Percentiles rank a stretch among this genome's conserved stretches.
Conservation (phyloP, 2,888 invertebrate genomes). For the Temnothorax unifasciatus region DNA sequence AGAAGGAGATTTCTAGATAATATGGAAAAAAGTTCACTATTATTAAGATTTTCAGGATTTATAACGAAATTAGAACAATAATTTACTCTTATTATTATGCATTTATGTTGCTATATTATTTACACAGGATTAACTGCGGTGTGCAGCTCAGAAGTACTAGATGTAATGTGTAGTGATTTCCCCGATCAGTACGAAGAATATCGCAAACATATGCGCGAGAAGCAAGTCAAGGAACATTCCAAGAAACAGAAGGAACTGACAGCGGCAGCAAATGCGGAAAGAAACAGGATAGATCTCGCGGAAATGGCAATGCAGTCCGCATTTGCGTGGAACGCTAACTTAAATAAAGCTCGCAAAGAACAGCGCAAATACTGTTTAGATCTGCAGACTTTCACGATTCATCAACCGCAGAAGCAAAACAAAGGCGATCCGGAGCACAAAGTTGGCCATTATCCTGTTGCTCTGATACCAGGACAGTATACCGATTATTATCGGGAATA, state of each 20-base stretch:
- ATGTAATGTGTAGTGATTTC: constrained; percentile 98
- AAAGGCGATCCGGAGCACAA: constrained; percentile 87
- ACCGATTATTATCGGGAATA: constrained; percentile 94
- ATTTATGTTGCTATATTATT: constrained; percentile 34
- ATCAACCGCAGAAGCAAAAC: constrained; percentile 90
- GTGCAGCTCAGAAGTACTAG: constrained; percentile 96
- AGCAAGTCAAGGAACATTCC: constrained; percentile 90
- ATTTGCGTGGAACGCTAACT: constrained; percentile 94
- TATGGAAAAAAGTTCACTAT: not conserved
- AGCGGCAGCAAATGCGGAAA: constrained; percentile 87
- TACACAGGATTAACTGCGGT: constrained; percentile 93
- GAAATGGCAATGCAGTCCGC: constrained; percentile 95
- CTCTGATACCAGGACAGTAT: constrained; percentile 98
- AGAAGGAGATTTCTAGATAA: not conserved
- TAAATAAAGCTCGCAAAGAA: constrained; percentile 93
- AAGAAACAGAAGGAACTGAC: constrained; percentile 90
- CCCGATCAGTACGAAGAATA: constrained; percentile 98
- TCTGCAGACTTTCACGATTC: constrained; percentile 95
- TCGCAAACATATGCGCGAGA: constrained; percentile 91
- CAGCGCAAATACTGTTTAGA: constrained; percentile 95
- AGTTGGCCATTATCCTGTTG: constrained; percentile 94
- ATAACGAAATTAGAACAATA: not conserved
- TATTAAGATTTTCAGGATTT: not conserved
- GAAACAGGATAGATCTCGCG: constrained; percentile 90
- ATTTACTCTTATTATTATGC: constrained; percentile 9